A percentile compares a stretch with the other conserved stretches of the same genome.
phyloP scores from a whole-genome alignment of 1,140 invertebrate species.

The Bombus picipes region DNA sequence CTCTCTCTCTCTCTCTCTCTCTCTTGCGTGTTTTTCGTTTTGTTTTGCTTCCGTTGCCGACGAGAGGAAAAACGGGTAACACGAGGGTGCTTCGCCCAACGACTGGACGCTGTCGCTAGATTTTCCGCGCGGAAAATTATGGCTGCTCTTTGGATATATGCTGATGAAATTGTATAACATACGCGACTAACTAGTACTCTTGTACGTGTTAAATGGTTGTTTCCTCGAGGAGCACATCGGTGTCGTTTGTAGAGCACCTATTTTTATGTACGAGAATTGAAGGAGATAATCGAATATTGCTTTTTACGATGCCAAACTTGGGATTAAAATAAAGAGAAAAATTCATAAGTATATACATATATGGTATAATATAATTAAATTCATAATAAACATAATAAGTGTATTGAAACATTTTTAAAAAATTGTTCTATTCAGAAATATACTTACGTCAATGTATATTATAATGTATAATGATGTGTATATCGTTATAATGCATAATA shows the following conservation, averaged over 20 bases:
- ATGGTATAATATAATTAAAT: too few species aligned
- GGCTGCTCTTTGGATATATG: background rate
- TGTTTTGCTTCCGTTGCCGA: background rate
- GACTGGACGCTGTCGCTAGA: slow-evolving; percentile 33
- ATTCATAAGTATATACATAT: too few species aligned
- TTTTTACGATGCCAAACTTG: background rate
- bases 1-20: background rate
- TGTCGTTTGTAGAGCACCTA: background rate
- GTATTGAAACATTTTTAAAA: too few species aligned
- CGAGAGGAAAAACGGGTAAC: slow-evolving; percentile 10
- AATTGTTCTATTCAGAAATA: too few species aligned
- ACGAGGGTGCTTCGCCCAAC: slow-evolving; percentile 31
- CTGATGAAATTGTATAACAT: slow-evolving; percentile 7
- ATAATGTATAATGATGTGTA: too few species aligned
- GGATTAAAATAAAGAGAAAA: background rate
- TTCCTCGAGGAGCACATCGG: background rate
- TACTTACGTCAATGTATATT: too few species aligned
- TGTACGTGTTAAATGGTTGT: background rate
- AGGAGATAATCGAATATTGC: background rate
- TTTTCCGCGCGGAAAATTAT: slow-evolving; percentile 51
- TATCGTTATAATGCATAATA: too few species aligned
- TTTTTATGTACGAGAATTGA: background rate
- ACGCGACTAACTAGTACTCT: background rate
- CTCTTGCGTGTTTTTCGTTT: background rate
- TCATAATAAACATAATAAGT: too few species aligned